phyloP scores from a whole-genome alignment of 2,888 invertebrate genomes.

The Eristalinus aeneus region DNA sequence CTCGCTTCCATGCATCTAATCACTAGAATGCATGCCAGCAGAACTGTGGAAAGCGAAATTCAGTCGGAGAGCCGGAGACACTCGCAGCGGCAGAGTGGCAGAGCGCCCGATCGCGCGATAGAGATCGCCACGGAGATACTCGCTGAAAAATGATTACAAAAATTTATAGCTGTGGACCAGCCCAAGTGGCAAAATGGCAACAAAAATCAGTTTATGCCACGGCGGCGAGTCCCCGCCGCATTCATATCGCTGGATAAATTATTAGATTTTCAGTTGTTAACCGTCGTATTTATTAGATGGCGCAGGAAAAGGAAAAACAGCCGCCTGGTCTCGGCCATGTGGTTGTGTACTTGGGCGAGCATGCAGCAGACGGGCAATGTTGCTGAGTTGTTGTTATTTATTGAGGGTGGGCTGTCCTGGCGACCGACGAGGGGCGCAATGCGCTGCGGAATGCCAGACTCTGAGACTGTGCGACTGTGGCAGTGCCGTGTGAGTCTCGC shows the following conservation, averaged over 20 bases:
- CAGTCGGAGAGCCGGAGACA: neutral
- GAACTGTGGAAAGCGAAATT: neutral
- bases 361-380: neutral
- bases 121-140: constrained; percentile 60
- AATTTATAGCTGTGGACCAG: constrained; percentile 67
- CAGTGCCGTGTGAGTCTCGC: constrained; percentile 1
- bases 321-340: neutral
- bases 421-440: constrained; percentile 56
- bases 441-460: neutral
- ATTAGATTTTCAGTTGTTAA: constrained; percentile 70
- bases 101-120: constrained; percentile 18
- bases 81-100: neutral
- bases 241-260: constrained; percentile 62
- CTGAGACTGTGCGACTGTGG: neutral
- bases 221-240: constrained; percentile 41
- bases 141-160: constrained; percentile 63
- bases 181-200: constrained; percentile 69
- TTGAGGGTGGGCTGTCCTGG: constrained; percentile 68
- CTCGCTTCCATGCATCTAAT: constrained; percentile 63
- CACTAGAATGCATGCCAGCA: constrained; percentile 53
- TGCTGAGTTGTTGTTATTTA: constrained; percentile 67
- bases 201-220: constrained; percentile 67
- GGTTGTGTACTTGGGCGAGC: constrained; percentile 9
- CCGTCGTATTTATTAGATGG: constrained; percentile 65
- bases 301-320: constrained; percentile 12